Evolutionary conservation across 1,140 invertebrate genomes (phyloP), one percentile per base, ranked within the genome.

Genomic region (Geopemphigus sp.): DNA sequence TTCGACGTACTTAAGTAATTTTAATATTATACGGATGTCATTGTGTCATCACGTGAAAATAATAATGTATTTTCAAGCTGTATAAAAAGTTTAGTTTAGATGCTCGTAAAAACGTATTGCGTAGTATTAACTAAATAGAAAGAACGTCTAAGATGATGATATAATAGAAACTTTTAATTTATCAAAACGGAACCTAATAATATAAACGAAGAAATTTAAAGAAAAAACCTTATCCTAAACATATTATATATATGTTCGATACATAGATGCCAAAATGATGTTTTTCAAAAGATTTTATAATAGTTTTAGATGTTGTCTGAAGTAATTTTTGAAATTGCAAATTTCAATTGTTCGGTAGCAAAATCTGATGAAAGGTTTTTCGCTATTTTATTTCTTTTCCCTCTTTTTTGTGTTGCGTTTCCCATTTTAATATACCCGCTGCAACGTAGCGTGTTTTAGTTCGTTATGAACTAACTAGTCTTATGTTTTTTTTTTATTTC

Each of bases 261-360:
- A 5, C 32, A 64, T 39, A 64, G 8, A 39, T 64, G 11, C 57
- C 24, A 24, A 39, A 47, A 70, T 50, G 4, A 70, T 70, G 3
- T 26, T 70, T 70, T 74, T 56, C 70, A 57, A 57, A 57, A 73
- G 72, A 74, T 39, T 39, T 39, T 39, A 39, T 39, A 39, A 39
- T 39, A 39, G 8, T 39, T 39, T 39, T 39, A 74, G 32, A 74
- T 32, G 32, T 56, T 11, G n/a, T 22, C 26, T 26, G 19, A 57
- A 74, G 72, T 57, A 32, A 74, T 74, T 57, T 74, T 74, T 39
- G 19, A 57, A 74, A 74, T 39, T 57, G 29, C 54, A n/a, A 57
- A 74, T 53, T 74, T 57, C 26, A 11, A 5, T 14, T 5, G 24
- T 53, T 17, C 19, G 5, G 50, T 70, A 70, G 39, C 45, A 24